Base-by-base conservation (phyloP, 2,113 vertebrate genomes). In the Aepyceros melampus region DNA sequence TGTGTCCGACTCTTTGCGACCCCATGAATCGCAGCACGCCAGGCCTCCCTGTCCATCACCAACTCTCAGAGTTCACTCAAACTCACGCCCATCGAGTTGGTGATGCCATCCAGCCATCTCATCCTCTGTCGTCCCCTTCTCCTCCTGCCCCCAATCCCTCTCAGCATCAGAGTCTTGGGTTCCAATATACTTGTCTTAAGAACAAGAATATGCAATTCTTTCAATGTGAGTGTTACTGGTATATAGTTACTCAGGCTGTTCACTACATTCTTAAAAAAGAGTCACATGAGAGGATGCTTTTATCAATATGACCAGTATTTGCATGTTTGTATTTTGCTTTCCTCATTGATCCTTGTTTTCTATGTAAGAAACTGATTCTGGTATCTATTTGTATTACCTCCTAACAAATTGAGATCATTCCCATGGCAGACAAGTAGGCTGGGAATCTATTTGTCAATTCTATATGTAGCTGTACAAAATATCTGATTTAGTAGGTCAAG, bases 51-150 rank as follows among this genome's bases (percentile, higher is more conserved):
- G 55, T 56, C 55, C 9, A 56, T 25, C 55, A 56, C 55, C 55
- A 25, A 0, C 55, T 56, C 23, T 23, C 3, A 3, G 55, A 11
- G 23, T 56, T 56, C 55, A 56, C 9, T 11, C 23, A 55, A 21
- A 56, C 55, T 56, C 55, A 56, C 0, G 23, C 25, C 3, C 55
- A 56, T 56, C 1, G 9, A 56, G 23, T 58, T 2, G 0, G 23
- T 25, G 56, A 58, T 58, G 56, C 55, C 23, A 56, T 56, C 55
- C 55, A 58, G 56, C 9, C 23, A 58, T 58, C 23, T 58, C 23
- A 5, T 27, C 23, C 56, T 58, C 9, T 11, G 0, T 27, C 9
- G 0, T 27, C 56, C 23, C 56, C 21, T 58, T 5, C 0, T 25
- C 23, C 56, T 58, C 56, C 23, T 58, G 23, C 56, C 56, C 4